Evolutionary conservation across 2,888 invertebrate species (phyloP), one percentile per base, ranked within the genome.

Genomic region (Lymantria monacha): DNA sequence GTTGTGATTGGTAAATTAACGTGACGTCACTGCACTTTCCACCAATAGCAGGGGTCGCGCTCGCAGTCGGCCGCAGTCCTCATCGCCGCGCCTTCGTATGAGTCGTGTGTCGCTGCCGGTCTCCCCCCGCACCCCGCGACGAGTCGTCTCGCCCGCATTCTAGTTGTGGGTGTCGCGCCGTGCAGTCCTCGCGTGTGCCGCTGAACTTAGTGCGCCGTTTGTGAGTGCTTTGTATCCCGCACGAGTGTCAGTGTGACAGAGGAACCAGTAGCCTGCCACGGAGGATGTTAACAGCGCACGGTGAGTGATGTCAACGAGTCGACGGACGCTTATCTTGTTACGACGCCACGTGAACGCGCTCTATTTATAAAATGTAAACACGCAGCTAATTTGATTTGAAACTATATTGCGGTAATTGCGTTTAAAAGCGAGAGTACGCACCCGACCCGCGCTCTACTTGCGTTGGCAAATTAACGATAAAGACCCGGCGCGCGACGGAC

Each of bases 241-340:
- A 77, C 89, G 83, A 86, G 91, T 90, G 89, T 86, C 86, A 86
- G 89, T 89, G 89, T 86, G 83, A 82, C 83, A 79, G 81, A 85
- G 85, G 81, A 85, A 76, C 85, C 81, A 65, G 83, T 80, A 74
- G 71, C 79, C 79, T 71, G 77, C 77, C 82, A 83, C 88, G 81
- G 91, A 91, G 90, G 89, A 91, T 91, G 91, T 90, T 90, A 88
- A 87, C 90, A 91, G 91, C 88, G 79, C 85, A 89, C 89, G 91
- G 91, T 91, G 84, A 91, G 91, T 90, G 82, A 76, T 72, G 70
- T 66, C 70, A 70, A 63, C 68, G 66, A 74, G 75, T 73, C 74
- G 73, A 68, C 73, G 76, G 69, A 71, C 80, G 70, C 83, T 85
- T 85, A 84, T 85, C 85, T 79, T 71, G 67, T 64, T 69, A 63